phyloP scores from a whole-genome alignment of 2,888 invertebrate genomes.

The Fissipunctia ypsillon region DNA sequence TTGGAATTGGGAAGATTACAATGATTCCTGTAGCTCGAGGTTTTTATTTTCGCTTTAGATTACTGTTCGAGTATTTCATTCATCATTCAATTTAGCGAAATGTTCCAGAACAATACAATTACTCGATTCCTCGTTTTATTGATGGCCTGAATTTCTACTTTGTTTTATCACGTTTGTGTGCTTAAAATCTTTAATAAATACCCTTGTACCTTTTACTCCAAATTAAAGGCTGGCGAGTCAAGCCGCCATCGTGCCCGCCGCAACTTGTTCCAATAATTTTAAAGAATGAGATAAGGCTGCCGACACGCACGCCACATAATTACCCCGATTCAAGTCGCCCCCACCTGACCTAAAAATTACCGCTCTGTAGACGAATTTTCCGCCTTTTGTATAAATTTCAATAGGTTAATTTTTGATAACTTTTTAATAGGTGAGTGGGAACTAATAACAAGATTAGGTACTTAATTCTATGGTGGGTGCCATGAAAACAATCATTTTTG shows the following conservation, averaged over 20 bases:
- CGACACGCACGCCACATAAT: conserved; percentile 74
- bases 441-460: background rate
- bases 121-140: conserved; percentile 6
- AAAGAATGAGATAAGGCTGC: conserved; percentile 64
- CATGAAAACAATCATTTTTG: background rate
- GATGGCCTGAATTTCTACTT: background rate
- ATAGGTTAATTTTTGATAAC: conserved; percentile 15
- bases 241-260: conserved; percentile 44
- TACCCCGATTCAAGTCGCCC: conserved; percentile 68
- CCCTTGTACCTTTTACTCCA: conserved; percentile 46
- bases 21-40: conserved; percentile 15
- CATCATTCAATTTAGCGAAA: background rate
- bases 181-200: conserved; percentile 34
- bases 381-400: conserved; percentile 43
- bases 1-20: conserved; percentile 44
- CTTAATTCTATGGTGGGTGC: background rate
- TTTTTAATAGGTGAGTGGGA: conserved; percentile 2
- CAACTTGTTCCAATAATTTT: conserved; percentile 61
- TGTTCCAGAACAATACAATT: background rate
- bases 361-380: conserved; percentile 64
- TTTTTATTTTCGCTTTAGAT: conserved; percentile 30
- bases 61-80: conserved; percentile 31
- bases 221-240: conserved; percentile 46
- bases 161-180: conserved; percentile 17
- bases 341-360: conserved; percentile 72